Evolutionary conservation across 2,113 vertebrate genomes (phyloP).

Genomic region (Dicerorhinus sumatrensis): DNA sequence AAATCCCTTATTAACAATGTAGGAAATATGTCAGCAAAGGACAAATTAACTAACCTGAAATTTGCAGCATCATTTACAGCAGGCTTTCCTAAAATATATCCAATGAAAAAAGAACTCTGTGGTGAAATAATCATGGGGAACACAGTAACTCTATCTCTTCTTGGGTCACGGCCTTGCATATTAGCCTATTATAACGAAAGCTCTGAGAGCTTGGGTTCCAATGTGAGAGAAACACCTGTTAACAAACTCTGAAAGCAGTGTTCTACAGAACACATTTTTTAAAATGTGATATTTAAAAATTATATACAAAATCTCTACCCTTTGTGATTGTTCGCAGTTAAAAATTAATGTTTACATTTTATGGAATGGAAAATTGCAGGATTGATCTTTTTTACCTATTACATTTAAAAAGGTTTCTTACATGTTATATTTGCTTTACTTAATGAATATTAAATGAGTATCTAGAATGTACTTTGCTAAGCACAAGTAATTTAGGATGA

Average conservation of each 20-base stretch:
- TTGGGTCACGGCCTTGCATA: background rate
- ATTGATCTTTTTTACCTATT: background rate
- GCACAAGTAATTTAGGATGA: background rate
- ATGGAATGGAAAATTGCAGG: background rate
- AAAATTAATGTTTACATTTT: constrained; percentile 29
- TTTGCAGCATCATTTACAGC: background rate
- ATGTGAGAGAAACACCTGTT: background rate
- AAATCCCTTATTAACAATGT: background rate
- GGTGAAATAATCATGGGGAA: background rate
- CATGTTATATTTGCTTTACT: background rate
- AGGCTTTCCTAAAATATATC: background rate
- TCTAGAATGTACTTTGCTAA: background rate
- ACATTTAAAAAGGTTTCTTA: background rate
- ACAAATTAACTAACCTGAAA: background rate
- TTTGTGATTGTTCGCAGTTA: background rate
- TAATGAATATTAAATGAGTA: background rate
- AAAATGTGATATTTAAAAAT: background rate
- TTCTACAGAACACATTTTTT: background rate
- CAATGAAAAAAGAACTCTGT: background rate
- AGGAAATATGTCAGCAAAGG: background rate
- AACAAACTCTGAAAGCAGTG: background rate
- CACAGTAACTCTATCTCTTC: background rate
- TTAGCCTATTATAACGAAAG: background rate
- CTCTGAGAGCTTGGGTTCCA: background rate
- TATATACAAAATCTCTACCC: background rate